A percentile compares a stretch with the other conserved stretches of the same genome.
Conservation (phyloP, 2,113 vertebrate genomes). For the Cichladusa arquata region DNA sequence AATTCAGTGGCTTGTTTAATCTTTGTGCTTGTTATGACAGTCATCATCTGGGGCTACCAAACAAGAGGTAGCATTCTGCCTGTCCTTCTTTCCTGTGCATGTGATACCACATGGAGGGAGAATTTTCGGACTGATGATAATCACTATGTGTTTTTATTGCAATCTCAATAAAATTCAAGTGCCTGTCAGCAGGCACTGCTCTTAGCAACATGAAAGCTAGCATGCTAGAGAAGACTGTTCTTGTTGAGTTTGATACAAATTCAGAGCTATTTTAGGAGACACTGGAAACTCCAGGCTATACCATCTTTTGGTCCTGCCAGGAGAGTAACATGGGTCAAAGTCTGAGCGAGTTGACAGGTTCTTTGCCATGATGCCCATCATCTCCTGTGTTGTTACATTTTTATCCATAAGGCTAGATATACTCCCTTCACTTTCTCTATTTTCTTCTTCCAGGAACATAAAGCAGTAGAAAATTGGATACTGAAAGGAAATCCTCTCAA, state of each 20-base stretch:
- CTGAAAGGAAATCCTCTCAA: not conserved
- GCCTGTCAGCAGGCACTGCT: not conserved
- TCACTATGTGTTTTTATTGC: not conserved
- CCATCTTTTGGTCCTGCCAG: not conserved
- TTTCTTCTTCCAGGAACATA: not conserved
- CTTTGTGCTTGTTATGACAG: not conserved
- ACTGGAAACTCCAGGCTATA: not conserved
- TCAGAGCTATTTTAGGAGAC: not conserved
- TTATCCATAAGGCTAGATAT: not conserved
- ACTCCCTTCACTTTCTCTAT: not conserved
- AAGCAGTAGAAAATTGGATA: not conserved
- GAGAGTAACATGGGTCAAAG: not conserved
- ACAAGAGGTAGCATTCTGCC: not conserved
- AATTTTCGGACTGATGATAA: accelerated
- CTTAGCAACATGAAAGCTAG: not conserved
- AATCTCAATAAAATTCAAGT: not conserved
- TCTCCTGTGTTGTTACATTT: not conserved
- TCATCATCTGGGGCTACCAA: not conserved
- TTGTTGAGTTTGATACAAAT: not conserved
- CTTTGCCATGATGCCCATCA: not conserved
- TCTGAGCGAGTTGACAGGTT: not conserved
- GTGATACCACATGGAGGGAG: not conserved
- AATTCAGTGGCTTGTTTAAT: not conserved
- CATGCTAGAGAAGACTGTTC: not conserved
- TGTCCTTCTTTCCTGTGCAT: not conserved